Evolutionary conservation across 2,888 invertebrate species (phyloP).

Genomic region (Hoplodrina ambigua): DNA sequence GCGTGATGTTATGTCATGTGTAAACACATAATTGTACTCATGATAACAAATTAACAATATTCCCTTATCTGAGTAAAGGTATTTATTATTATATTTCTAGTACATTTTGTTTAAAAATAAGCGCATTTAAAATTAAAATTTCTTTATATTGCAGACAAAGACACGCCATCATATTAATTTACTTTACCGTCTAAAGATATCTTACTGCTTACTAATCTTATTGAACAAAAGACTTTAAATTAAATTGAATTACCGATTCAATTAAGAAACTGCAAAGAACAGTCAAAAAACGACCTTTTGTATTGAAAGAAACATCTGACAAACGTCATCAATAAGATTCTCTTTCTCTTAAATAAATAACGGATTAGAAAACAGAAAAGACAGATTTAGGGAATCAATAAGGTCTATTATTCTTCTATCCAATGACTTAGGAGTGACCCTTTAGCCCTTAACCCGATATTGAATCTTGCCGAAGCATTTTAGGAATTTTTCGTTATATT

Average conservation of each 20-base stretch:
- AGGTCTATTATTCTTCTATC: slow-evolving; percentile 67
- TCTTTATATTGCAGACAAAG: slow-evolving; percentile 13
- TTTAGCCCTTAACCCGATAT: slow-evolving; percentile 65
- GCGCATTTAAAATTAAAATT: not conserved
- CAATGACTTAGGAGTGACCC: slow-evolving; percentile 64
- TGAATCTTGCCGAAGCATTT: slow-evolving; percentile 74
- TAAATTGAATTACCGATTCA: slow-evolving; percentile 19
- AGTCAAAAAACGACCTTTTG: slow-evolving; percentile 7
- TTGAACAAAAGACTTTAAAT: slow-evolving; percentile 10
- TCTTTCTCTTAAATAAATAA: slow-evolving; percentile 31
- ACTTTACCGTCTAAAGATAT: not conserved
- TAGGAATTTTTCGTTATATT: slow-evolving; percentile 78
- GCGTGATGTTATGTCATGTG: too few species aligned
- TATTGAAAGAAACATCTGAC: slow-evolving; percentile 24
- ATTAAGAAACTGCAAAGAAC: slow-evolving; percentile 24
- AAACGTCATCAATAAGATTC: slow-evolving; percentile 21
- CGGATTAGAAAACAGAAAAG: slow-evolving; percentile 35
- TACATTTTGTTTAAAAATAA: too few species aligned
- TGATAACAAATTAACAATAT: too few species aligned
- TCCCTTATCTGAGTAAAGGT: too few species aligned
- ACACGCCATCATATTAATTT: slow-evolving; percentile 13
- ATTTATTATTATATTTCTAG: too few species aligned
- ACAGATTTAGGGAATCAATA: slow-evolving; percentile 61
- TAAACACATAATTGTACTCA: too few species aligned
- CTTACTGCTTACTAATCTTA: slow-evolving; percentile 17